Evolutionary conservation across 2,888 invertebrate species (phyloP).

Genomic region (Odontothrips loti): DNA sequence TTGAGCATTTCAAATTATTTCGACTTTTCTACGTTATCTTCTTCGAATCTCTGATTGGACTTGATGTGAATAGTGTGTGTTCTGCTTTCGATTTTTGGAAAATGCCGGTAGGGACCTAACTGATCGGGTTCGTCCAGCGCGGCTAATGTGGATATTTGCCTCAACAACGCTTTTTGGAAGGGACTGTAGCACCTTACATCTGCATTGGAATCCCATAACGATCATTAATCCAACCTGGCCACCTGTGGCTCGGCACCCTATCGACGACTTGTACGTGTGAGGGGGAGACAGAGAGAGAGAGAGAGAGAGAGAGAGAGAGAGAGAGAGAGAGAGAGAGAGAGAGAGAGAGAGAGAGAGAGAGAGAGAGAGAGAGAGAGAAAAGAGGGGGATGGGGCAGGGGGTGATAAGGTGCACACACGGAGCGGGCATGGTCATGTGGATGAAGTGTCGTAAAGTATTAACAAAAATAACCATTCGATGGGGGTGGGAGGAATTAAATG

Average conservation of each 20-base stretch:
- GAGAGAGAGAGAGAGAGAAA: neutral
- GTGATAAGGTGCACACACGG: too few relatives aligned
- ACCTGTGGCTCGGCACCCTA: neutral
- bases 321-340: neutral
- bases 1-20: too few relatives aligned
- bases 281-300: neutral
- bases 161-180: neutral
- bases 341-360: neutral
- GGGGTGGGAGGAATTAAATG: too few relatives aligned
- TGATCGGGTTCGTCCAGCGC: neutral
- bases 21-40: too few relatives aligned
- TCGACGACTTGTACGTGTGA: neutral
- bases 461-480: too few relatives aligned
- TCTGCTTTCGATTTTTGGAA: too few relatives aligned
- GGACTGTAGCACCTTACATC: neutral
- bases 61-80: too few relatives aligned
- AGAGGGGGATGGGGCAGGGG: too few relatives aligned
- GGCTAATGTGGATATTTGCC: neutral
- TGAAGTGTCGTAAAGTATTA: too few relatives aligned
- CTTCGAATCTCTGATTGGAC: too few relatives aligned
- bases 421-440: too few relatives aligned
- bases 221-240: constrained; percentile 1
- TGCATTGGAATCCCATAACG: constrained; percentile 5
- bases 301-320: neutral
- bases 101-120: too few relatives aligned